Evolutionary conservation across 2,113 vertebrate species (phyloP), one percentile per base, ranked within the genome.

Genomic region (Lophotis ruficrista): DNA sequence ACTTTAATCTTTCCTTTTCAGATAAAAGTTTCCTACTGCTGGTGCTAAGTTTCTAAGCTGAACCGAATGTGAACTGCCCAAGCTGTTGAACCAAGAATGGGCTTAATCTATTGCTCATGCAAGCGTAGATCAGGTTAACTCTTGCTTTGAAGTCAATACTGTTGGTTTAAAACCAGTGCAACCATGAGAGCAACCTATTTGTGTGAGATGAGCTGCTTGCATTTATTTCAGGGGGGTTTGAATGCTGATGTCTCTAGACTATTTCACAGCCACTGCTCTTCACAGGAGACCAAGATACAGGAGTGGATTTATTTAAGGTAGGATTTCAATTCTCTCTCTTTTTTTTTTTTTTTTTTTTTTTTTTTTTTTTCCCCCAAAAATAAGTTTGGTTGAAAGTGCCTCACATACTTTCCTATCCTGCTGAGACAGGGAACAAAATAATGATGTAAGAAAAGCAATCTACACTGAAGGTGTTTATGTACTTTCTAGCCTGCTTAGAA

Each of bases 301-400:
- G 23, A 86, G 27, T 81, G 76, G 33, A 92, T 88, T 92, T 95
- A 22, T 35, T 87, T 60, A 83, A 96, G 94, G 94, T 96, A 94
- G 27, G 76, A 61, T 84, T 93, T 92, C 23, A 61, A 33, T 27
- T 73, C n/a, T 28, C 4, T 33, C 38, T 60, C 47, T 18, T 18
- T 78, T 25, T 1, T 9, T 14, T 33, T 22, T n/a, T 41, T 12
- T 12, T 51, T 17, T 33, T 25, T 50, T 38, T 28, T 31, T 2
- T 3, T 7, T 43, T 43, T 41, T 41, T 41, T 41, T 41, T 41
- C 41, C 10, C 6, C 7, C 18, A 4, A 35, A 76, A 81, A 43
- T 33, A 23, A 43, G 17, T 77, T 90, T 86, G 7, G 5, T 75
- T 84, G 76, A 83, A 90, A 8, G 43, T 64, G 13, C 43, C 27